Evolutionary conservation across 1,140 invertebrate species (phyloP), one percentile per base, ranked within the genome.

Genomic region (Periplaneta americana): DNA sequence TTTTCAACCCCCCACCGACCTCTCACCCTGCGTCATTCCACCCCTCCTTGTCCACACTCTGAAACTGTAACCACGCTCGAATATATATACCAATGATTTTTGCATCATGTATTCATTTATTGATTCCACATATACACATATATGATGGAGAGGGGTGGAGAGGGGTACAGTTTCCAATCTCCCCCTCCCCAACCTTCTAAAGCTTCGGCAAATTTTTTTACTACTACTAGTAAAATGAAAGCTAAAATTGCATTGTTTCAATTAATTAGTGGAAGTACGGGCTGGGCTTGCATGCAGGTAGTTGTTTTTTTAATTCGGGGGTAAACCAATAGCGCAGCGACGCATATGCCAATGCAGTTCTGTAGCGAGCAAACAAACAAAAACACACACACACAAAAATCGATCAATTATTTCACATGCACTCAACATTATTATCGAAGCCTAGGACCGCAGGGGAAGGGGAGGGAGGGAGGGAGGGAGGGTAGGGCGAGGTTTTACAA

Each of bases 201-300:
- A 28, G n/a, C 48, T 66, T 66, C 48, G 6, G 48, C n/a, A 66
- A 11, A n/a, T 66, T 77, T 77, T 76, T 76, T 34, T 34, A 1
- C 22, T 33, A 36, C 6, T 36, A 77, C 48, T 66, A 66, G 48
- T 66, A 66, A 66, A 66, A 66, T 66, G 48, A 34, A 35, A 81
- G 81, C 76, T 75, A 81, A 81, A 81, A 81, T 81, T 81, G 81
- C 81, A 81, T 81, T 78, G 81, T 81, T 81, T 81, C 81, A 81
- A 81, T 81, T 81, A 81, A 81, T 81, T 81, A 81, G 81, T 81
- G 81, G 81, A 81, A 48, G 48, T 74, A 48, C 57, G 32, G 37
- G 74, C 8, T 34, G 75, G 17, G 80, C 34, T 22, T 31, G 34
- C 66, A 75, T 32, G 34, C 74, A 66, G n/a, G 66, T 66, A 31